Conservation (phyloP, 2,888 invertebrate genomes). For the Vesta saturnalis region DNA sequence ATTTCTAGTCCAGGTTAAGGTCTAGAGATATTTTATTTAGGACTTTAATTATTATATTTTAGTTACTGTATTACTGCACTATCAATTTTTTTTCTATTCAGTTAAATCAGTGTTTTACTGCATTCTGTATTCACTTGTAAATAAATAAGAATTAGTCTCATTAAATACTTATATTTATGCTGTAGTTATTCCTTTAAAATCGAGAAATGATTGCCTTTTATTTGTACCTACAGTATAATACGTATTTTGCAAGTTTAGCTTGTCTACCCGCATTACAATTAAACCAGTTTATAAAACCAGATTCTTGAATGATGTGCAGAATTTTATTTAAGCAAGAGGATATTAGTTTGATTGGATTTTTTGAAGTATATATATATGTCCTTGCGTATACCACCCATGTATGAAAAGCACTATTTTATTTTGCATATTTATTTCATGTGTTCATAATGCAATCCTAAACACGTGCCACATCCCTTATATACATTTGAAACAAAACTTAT, state of each 20-base stretch:
- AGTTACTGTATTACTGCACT: too few species aligned
- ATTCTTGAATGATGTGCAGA: conserved; percentile 28
- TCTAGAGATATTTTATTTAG: too few species aligned
- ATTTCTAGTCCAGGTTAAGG: too few species aligned
- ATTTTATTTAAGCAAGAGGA: background rate
- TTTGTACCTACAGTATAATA: background rate
- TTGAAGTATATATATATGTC: background rate
- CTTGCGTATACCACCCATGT: background rate
- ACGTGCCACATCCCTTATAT: conserved; percentile 37
- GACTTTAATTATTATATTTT: too few species aligned
- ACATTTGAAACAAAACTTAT: conserved; percentile 36
- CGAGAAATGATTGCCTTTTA: conserved; percentile 15
- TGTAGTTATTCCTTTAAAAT: conserved; percentile 19
- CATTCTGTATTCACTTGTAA: background rate
- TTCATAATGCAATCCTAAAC: conserved; percentile 36
- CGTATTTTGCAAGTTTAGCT: conserved; percentile 18
- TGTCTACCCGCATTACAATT: conserved; percentile 19
- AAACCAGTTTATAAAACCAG: conserved; percentile 25
- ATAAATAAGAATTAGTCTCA: conserved; percentile 16
- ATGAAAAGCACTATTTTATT: background rate
- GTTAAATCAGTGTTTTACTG: too few species aligned
- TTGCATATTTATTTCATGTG: conserved; percentile 24
- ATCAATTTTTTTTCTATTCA: too few species aligned
- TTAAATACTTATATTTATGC: conserved; percentile 17
- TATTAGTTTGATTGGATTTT: background rate